Evolutionary conservation across 1,140 invertebrate genomes (phyloP), one percentile per base, ranked within the genome.

Genomic region (Aphaenogaster floridana): DNA sequence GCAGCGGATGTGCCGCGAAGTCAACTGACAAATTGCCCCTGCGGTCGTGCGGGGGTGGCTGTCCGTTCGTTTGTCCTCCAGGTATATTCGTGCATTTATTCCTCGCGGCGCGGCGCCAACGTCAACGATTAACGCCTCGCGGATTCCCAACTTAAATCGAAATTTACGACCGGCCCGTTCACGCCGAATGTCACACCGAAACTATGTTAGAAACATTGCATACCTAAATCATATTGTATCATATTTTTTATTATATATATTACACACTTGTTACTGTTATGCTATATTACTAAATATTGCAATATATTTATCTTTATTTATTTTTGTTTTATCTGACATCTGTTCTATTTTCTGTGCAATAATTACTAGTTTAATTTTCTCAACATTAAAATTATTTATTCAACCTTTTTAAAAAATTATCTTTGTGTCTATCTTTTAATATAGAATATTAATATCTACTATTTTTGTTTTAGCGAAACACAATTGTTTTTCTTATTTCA

Each of bases 1-100:
- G 80, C 80, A 45, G 57, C 69, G 69, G 69, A 84, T 76, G 42
- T 50, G 80, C 57, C 80, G 80, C 69, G 28, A 84, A 84, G 69
- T 76, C 80, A 34, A 42, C 42, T 83, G 80, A 84, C 80, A 84
- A 84, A 84, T 84, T 84, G 42, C 80, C 71, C 15, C 45, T 84
- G 80, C 80, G 80, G 80, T 71, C 45, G 42, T 8, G 69, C 42
- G 69, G 42, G 72, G 72, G 59, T 61, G 48, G 54, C 39, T 45
- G 21, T 28, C 9, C 3, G 15, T 81, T 71, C 64, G 50, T 42
- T 69, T 28, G 6, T 50, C 13, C 80, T n/a, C 42, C 54, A 48
- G 54, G 28, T 84, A 61, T 84, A 84, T 84, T 28, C 69, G 28
- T n/a, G n/a, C 69, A 61, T 83, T 61, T 83, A 83, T 74, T 74